Evolutionary conservation across 2,888 invertebrate genomes (phyloP).

Genomic region (Pachydiplax longipennis): DNA sequence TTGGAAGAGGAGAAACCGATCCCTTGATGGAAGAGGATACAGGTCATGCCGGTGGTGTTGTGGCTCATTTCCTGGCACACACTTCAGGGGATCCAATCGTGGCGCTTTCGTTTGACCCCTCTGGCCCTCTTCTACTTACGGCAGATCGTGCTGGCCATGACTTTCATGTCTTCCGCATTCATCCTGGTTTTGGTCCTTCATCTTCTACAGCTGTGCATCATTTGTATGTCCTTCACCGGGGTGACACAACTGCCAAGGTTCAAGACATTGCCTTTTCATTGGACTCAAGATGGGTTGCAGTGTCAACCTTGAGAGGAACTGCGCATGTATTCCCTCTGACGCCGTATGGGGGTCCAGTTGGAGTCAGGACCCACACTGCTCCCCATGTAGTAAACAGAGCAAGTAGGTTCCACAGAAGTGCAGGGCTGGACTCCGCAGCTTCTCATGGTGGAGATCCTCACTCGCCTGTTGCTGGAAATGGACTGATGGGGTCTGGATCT

Average conservation of each 20-base stretch:
- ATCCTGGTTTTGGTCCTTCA: conserved; percentile 90
- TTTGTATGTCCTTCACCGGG: conserved; percentile 88
- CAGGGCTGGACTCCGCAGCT: conserved; percentile 75
- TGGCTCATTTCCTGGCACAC: conserved; percentile 90
- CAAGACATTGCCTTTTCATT: conserved; percentile 89
- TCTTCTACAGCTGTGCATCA: conserved; percentile 91
- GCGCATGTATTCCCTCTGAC: conserved; percentile 97
- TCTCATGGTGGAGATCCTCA: conserved; percentile 77
- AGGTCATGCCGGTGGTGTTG: conserved; percentile 74
- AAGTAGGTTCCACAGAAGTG: conserved; percentile 94
- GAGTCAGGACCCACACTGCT: conserved; percentile 93
- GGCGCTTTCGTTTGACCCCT: conserved; percentile 88
- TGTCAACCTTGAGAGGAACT: conserved; percentile 94
- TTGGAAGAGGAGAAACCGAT: conserved; percentile 67
- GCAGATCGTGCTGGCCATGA: conserved; percentile 93
- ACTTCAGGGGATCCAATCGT: conserved; percentile 80
- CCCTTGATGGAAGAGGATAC: conserved; percentile 58
- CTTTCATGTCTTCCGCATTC: conserved; percentile 94
- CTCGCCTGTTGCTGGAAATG: conserved; percentile 53
- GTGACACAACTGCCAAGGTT: conserved; percentile 96
- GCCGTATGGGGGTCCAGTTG: conserved; percentile 92
- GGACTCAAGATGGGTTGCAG: conserved; percentile 96
- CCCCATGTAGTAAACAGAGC: conserved; percentile 92
- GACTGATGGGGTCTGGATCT: conserved; percentile 60
- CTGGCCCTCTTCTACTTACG: conserved; percentile 87